Evolutionary conservation across 1,140 invertebrate species (phyloP), one percentile per base, ranked within the genome.

Genomic region (Macrosteles quadrilineatus): DNA sequence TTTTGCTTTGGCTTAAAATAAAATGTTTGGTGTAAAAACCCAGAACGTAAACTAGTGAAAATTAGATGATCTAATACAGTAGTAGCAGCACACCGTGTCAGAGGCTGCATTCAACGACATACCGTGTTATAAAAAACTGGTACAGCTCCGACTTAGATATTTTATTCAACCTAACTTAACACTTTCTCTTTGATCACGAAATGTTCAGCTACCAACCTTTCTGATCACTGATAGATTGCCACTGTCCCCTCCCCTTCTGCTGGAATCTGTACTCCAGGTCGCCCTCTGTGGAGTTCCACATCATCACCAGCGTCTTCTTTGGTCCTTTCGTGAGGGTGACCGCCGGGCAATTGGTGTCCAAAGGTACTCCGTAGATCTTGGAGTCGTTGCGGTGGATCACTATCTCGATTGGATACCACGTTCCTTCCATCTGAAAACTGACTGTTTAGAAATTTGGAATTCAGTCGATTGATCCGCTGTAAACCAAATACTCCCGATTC

Each of bases 401-500:
- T 72, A 87, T 86, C 79, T 90, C 88, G 14, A 88, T 85, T 27
- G 86, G 87, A 76, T 88, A 89, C 88, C 88, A 90, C 74, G 87
- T 82, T 2, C 88, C 87, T 77, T 85, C 83, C 71, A 89, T 83
- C 82, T 88, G 80, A 45, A 78, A 76, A 67, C 1, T 21, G 31
- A 31, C 30, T 19, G 62, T 17, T 6, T 40, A 17, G 17, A 40
- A 40, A 40, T 40, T 6, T 40, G 17, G n/a, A n/a, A n/a, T n/a
- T n/a, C n/a, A n/a, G n/a, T n/a, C n/a, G n/a, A n/a, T n/a, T n/a
- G n/a, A n/a, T n/a, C n/a, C n/a, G n/a, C n/a, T n/a, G n/a, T n/a
- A n/a, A n/a, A n/a, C n/a, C n/a, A n/a, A n/a, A n/a, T n/a, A n/a
- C n/a, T n/a, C n/a, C n/a, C n/a, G n/a, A n/a, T n/a, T n/a, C n/a